Percentiles rank a stretch among this genome's conserved stretches.
Conservation (phyloP, 2,888 invertebrate species). For the Monopis laevigella region DNA sequence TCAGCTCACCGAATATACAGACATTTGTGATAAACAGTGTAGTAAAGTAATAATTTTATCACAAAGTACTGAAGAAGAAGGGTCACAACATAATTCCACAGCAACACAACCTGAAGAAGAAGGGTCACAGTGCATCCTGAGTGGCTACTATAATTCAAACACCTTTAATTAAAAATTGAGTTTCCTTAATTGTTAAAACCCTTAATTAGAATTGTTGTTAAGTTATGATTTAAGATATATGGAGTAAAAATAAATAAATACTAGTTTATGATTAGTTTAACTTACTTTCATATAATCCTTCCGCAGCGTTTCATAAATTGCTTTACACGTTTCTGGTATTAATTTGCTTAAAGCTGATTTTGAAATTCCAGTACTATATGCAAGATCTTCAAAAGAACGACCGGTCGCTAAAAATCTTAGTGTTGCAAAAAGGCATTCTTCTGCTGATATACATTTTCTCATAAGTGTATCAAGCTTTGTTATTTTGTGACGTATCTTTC, state of each 20-base stretch:
- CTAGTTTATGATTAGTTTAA: too few relatives aligned
- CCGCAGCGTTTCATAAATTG: constrained; percentile 13
- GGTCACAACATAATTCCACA: too few relatives aligned
- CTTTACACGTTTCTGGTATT: constrained; percentile 17
- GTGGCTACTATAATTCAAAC: background rate
- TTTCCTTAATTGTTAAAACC: too few relatives aligned
- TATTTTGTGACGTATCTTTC: constrained; percentile 12
- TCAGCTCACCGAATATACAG: constrained; percentile 22
- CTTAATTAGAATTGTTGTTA: too few relatives aligned
- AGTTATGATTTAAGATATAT: too few relatives aligned
- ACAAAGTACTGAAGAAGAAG: too few relatives aligned
- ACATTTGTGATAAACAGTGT: constrained; percentile 19
- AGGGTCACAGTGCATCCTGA: too few relatives aligned
- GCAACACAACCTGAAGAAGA: too few relatives aligned
- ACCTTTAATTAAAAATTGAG: too few relatives aligned
- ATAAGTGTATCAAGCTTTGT: constrained; percentile 24
- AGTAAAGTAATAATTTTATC: too few relatives aligned
- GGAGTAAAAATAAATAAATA: too few relatives aligned
- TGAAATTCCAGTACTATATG: constrained; percentile 16
- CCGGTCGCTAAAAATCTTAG: constrained; percentile 26
- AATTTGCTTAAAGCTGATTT: constrained; percentile 14
- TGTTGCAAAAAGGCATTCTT: constrained; percentile 24
- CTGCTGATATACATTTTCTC: constrained; percentile 24
- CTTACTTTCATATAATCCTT: constrained; percentile 14
- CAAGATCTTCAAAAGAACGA: constrained; percentile 23